phyloP scores from a whole-genome alignment of 2,888 invertebrate species.

The Himalopsyche tibetana region DNA sequence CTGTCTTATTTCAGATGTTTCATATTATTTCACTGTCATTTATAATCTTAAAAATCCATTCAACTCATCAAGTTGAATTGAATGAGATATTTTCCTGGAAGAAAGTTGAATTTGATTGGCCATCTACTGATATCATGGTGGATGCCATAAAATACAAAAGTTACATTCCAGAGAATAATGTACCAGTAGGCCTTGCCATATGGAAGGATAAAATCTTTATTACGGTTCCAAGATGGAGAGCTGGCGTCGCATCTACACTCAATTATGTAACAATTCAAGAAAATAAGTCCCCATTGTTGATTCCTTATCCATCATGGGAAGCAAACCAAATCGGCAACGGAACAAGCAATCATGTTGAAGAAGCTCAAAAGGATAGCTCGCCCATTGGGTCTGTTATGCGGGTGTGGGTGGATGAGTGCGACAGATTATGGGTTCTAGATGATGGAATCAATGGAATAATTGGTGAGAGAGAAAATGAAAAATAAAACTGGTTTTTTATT shows the following conservation, averaged over 20 bases:
- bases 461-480: constrained; percentile 73
- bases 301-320: constrained; percentile 86
- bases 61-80: not conserved
- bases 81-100: constrained; percentile 77
- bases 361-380: constrained; percentile 75
- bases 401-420: constrained; percentile 84
- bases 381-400: constrained; percentile 85
- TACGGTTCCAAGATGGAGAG: constrained; percentile 83
- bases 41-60: not conserved
- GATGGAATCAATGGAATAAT: constrained; percentile 86
- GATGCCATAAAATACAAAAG: constrained; percentile 78
- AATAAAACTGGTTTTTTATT: not conserved
- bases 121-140: constrained; percentile 77
- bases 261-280: constrained; percentile 80
- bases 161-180: constrained; percentile 81
- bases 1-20: not conserved
- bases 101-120: constrained; percentile 82
- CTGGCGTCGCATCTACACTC: constrained; percentile 83
- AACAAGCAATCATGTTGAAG: constrained; percentile 71
- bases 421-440: constrained; percentile 89
- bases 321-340: constrained; percentile 85
- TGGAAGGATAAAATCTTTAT: constrained; percentile 85
- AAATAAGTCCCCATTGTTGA: constrained; percentile 83
- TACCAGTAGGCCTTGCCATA: constrained; percentile 82
- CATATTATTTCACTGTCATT: not conserved